Percentiles rank a stretch among this genome's conserved stretches.
Evolutionary conservation across 1,140 invertebrate species (phyloP).

Genomic region (Drosophila trapezifrons): DNA sequence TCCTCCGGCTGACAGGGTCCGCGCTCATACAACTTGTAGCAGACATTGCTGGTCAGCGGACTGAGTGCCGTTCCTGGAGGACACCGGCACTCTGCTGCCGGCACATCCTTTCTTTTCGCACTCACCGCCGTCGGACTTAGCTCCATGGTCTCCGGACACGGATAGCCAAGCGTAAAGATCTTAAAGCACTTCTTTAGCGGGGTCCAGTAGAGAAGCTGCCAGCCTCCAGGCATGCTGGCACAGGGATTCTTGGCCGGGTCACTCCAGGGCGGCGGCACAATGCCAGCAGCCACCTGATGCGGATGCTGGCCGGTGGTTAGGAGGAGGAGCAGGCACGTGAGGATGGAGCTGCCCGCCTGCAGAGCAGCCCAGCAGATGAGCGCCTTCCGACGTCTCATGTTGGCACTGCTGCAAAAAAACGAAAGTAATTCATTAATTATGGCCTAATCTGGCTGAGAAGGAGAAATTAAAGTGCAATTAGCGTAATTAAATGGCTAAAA

Average conservation of each 20-base stretch:
- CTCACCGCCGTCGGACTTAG: conserved; percentile 86
- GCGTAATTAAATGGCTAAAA: neutral
- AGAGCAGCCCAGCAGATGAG: conserved; percentile 68
- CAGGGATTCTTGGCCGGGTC: conserved; percentile 92
- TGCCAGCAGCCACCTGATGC: conserved; percentile 84
- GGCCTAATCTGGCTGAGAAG: conserved; percentile 7
- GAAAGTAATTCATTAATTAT: neutral
- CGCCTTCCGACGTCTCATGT: conserved; percentile 71
- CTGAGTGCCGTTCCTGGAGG: conserved; percentile 90
- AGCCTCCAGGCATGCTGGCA: conserved; percentile 89
- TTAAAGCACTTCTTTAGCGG: conserved; percentile 92
- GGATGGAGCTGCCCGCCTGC: conserved; percentile 63
- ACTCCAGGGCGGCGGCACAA: conserved; percentile 93
- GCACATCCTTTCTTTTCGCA: conserved; percentile 71
- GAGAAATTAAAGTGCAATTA: neutral
- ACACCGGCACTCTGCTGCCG: conserved; percentile 89
- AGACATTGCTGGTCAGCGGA: conserved; percentile 85
- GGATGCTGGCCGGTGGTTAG: conserved; percentile 35
- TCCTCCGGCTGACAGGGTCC: conserved; percentile 89
- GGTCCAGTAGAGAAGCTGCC: conserved; percentile 94
- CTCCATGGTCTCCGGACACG: conserved; percentile 93
- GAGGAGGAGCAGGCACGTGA: conserved; percentile 61
- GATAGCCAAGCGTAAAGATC: conserved; percentile 91
- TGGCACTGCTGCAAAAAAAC: conserved; percentile 3
- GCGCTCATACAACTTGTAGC: conserved; percentile 89